These are phyloP conservation scores for Hemicrepidius hirtus DNA, from an alignment of 2,888 invertebrate species.

Conservation along the genomic window DNA sequence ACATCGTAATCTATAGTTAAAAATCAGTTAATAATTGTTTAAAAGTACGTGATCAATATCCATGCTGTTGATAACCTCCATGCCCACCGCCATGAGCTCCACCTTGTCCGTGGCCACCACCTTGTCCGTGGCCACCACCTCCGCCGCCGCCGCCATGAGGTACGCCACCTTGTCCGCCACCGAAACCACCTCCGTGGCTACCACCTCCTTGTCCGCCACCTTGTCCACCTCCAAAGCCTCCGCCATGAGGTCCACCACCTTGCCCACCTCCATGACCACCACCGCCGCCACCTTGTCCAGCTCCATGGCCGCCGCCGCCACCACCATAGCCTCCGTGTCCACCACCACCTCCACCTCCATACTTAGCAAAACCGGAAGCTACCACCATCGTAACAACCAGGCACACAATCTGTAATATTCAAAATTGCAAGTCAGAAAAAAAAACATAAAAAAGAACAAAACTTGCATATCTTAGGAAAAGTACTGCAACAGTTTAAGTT, in stretches of 20 bases:
- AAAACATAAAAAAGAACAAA: too few species aligned
- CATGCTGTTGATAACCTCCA: neutral
- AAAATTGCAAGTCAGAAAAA: too few species aligned
- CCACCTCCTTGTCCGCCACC: slow-evolving; percentile 30
- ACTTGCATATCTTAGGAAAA: too few species aligned
- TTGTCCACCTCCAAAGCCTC: slow-evolving; percentile 64
- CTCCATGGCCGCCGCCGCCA: neutral
- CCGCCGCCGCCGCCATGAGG: slow-evolving; percentile 35
- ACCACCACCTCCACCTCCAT: slow-evolving; percentile 6
- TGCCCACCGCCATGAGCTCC: slow-evolving; percentile 33
- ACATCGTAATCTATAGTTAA: too few species aligned
- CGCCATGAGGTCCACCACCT: slow-evolving; percentile 14
- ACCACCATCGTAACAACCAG: too few species aligned
- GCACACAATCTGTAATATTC: too few species aligned
- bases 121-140: slow-evolving; percentile 9
- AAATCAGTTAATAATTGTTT: too few species aligned
- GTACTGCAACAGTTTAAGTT: too few species aligned
- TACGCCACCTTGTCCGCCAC: slow-evolving; percentile 35
- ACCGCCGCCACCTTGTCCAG: neutral
- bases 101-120: slow-evolving; percentile 40
- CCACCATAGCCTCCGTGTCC: neutral
- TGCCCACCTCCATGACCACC: neutral
- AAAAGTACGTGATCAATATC: too few species aligned
- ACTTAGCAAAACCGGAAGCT: too few species aligned
- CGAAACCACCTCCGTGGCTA: slow-evolving; percentile 29